Base-by-base conservation (phyloP, 2,113 vertebrate genomes). In the Cinclus mexicanus region DNA sequence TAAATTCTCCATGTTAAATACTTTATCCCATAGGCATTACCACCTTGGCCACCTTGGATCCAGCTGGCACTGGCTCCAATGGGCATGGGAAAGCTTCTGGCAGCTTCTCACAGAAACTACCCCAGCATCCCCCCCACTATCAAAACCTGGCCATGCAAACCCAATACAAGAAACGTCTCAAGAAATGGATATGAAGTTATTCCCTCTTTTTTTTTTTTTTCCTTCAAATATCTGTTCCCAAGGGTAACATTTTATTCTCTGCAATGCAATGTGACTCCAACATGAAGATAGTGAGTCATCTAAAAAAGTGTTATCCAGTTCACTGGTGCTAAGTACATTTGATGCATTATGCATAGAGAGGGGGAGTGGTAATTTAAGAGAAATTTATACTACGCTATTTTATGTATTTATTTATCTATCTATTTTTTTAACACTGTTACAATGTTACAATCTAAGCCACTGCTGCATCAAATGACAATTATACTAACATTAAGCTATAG, bases 391-490 rank as follows among this genome's bases (percentile, higher is more conserved):
- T 93, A 68, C 83, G 64, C 42, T 91, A 90, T 95, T 97, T 97
- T 98, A 96, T 92, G 90, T 95, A 91, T 97, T 97, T 97, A 75
- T 97, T 94, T 97, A n/a, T 96, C 33, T 52, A 52, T 44, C 17
- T 37, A 41, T 47, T 71, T 89, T 91, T 44, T 41, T 78, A 84
- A 52, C 39, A 33, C 42, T 90, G 42, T 76, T 91, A 87, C 57
- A 91, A 82, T 83, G 86, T 80, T 96, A 81, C 86, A 93, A 71
- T 83, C 80, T 83, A 80, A 88, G 33, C 71, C 93, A 97, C 69
- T 80, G 89, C 64, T 83, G 61, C 61, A 95, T 94, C 83, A 93
- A 96, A 93, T 92, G 90, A 92, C 35, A 42, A 94, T 96, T 97
- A 97, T 87, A 94, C 79, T 95, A 95, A 91, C 92, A 79, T 76